Base-by-base conservation (phyloP, 1,140 invertebrate genomes). In the Papilio xuthus region DNA sequence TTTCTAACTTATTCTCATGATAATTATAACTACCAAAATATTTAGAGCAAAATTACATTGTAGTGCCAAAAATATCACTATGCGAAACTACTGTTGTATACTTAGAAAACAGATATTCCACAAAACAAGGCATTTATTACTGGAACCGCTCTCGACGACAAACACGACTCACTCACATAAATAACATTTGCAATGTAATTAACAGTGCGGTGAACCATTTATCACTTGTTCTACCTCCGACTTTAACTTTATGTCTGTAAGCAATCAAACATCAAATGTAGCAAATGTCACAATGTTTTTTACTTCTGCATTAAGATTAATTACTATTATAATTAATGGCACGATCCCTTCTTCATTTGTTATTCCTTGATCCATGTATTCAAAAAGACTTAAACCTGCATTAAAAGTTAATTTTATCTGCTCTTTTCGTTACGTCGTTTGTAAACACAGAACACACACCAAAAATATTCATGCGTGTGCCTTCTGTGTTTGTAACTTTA, bases 121-220 rank as follows among this genome's bases (percentile, higher is more conserved):
- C 23, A 67, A 67, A 67, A 67, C 26, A 67, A 2, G 20, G 23
- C 26, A 67, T 67, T 67, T 32, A 67, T 67, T 67, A 67, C 60
- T 12, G 26, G 26, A 15, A 28, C 23, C 12, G 60, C 32, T 12
- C 56, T 26, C 60, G 60, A 23, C 60, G 60, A 67, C 23, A 15
- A 63, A 67, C 60, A 67, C 60, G 26, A 67, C 60, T 67, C 60
- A 63, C 60, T 67, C 60, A 67, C 60, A 67, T 67, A 67, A 67
- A 67, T 67, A 28, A 67, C 60, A 67, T 67, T 67, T 67, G 60
- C 32, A 67, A 67, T 28, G 60, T 67, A 67, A 67, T 67, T 67
- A 67, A 67, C 60, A 67, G 26, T 13, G 60, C 60, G 60, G 60
- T 67, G 26, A 67, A 67, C 60, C 23, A 67, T 67, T 67, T 67